Conservation (phyloP, 2,113 vertebrate genomes). For the Thymallus thymallus region DNA sequence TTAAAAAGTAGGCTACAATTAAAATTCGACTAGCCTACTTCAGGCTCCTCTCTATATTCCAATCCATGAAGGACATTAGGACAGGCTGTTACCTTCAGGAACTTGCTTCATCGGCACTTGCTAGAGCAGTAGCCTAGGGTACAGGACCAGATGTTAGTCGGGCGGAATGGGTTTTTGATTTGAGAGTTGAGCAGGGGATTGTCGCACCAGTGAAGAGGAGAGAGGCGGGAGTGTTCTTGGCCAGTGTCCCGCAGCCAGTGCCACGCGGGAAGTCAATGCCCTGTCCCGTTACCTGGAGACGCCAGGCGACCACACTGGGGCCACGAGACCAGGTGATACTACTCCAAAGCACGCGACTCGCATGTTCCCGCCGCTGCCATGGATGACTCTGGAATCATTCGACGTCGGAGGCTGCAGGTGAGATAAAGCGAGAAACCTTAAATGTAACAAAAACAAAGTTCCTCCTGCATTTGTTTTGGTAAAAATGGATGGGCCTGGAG, state of each 20-base stretch:
- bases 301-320: conserved; percentile 40
- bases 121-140: conserved; percentile 16
- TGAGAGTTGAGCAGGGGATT: conserved; percentile 15
- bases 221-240: conserved; percentile 22
- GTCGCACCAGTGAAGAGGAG: conserved; percentile 33
- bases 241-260: conserved; percentile 11
- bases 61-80: conserved; percentile 25
- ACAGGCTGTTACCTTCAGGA: conserved; percentile 19
- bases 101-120: conserved; percentile 42
- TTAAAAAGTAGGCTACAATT: too few species aligned
- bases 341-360: conserved; percentile 12
- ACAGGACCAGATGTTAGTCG: conserved; percentile 16
- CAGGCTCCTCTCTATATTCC: not conserved
- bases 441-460: not conserved
- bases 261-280: conserved; percentile 12
- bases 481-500: too few species aligned
- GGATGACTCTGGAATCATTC: conserved; percentile 78
- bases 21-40: not conserved
- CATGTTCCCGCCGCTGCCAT: conserved; percentile 39
- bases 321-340: conserved; percentile 47
- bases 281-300: conserved; percentile 42
- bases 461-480: too few species aligned
- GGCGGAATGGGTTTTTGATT: conserved; percentile 31
- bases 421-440: conserved; percentile 22
- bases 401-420: conserved; percentile 75